These are phyloP conservation scores for Ctenicera cuprea DNA, from an alignment of 2,888 invertebrate genomes.

Conservation along the genomic window DNA sequence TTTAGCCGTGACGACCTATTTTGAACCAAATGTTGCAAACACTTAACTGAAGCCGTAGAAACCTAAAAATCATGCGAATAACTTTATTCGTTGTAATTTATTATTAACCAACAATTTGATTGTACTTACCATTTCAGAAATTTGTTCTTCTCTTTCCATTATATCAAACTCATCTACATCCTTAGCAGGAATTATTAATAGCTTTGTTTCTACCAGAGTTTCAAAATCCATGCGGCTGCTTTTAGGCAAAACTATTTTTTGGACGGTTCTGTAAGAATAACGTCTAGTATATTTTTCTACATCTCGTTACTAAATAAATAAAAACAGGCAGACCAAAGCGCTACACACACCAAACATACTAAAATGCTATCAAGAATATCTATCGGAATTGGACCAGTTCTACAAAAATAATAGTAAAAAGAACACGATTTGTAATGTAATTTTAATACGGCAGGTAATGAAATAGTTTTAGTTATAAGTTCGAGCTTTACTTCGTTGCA, in stretches of 20 bases:
- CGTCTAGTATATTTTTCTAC: not conserved
- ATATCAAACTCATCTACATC: conserved; percentile 73
- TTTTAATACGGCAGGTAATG: too few species aligned
- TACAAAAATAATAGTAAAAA: too few species aligned
- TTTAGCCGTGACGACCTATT: not conserved
- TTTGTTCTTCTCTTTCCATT: conserved; percentile 72
- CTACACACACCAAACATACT: too few species aligned
- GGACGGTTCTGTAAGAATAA: conserved; percentile 45
- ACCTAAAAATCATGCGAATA: conserved; percentile 58
- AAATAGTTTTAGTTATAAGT: too few species aligned
- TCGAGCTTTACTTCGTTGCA: too few species aligned
- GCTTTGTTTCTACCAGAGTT: conserved; percentile 71
- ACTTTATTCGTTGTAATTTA: not conserved
- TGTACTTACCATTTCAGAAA: conserved; percentile 70
- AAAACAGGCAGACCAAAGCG: too few species aligned
- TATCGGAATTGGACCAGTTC: too few species aligned
- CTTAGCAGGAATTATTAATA: conserved; percentile 72
- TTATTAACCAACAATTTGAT: not conserved
- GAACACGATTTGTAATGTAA: too few species aligned
- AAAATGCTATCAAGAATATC: too few species aligned
- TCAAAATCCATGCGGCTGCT: conserved; percentile 63
- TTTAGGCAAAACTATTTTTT: conserved; percentile 66
- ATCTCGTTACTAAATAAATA: conserved; percentile 61
- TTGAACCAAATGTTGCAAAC: conserved; percentile 33
- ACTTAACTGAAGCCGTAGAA: conserved; percentile 30